Evolutionary conservation across 2,888 invertebrate species (phyloP).

Genomic region (Cancer borealis): DNA sequence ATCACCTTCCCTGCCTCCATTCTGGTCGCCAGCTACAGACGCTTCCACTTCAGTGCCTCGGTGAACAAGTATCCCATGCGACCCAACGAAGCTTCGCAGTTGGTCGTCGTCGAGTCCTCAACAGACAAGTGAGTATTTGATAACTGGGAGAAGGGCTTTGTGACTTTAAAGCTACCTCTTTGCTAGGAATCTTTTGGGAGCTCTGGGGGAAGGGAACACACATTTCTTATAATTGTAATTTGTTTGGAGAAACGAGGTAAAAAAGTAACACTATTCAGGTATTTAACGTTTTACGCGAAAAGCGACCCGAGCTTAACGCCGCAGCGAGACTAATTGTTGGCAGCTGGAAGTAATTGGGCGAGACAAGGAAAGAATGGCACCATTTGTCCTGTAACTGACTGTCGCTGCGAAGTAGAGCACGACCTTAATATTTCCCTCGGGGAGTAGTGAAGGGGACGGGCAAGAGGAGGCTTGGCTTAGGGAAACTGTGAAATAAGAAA

Average conservation of each 20-base stretch:
- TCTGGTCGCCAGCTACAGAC: slow-evolving; percentile 10
- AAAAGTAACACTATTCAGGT: background rate
- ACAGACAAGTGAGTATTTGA: slow-evolving; percentile 55
- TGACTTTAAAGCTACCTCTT: background rate
- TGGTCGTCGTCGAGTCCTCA: slow-evolving; percentile 30
- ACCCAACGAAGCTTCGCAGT: slow-evolving; percentile 38
- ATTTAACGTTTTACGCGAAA: background rate
- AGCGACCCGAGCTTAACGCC: background rate
- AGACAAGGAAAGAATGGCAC: slow-evolving; percentile 54
- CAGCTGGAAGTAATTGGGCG: slow-evolving; percentile 49
- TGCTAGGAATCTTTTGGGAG: background rate
- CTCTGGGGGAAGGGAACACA: background rate
- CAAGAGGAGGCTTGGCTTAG: background rate
- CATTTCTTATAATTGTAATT: background rate
- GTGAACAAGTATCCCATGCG: background rate
- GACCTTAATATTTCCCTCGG: slow-evolving; percentile 33
- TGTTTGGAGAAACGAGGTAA: background rate
- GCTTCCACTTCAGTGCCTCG: slow-evolving; percentile 50
- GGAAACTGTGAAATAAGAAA: slow-evolving; percentile 7
- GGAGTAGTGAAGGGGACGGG: background rate
- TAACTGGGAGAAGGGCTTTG: background rate
- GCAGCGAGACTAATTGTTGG: slow-evolving; percentile 51
- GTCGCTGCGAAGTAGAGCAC: slow-evolving; percentile 28
- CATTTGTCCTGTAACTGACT: slow-evolving; percentile 56
- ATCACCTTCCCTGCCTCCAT: slow-evolving; percentile 62